Base-by-base conservation (phyloP, 1,140 invertebrate genomes). In the Lepidurus apus region DNA sequence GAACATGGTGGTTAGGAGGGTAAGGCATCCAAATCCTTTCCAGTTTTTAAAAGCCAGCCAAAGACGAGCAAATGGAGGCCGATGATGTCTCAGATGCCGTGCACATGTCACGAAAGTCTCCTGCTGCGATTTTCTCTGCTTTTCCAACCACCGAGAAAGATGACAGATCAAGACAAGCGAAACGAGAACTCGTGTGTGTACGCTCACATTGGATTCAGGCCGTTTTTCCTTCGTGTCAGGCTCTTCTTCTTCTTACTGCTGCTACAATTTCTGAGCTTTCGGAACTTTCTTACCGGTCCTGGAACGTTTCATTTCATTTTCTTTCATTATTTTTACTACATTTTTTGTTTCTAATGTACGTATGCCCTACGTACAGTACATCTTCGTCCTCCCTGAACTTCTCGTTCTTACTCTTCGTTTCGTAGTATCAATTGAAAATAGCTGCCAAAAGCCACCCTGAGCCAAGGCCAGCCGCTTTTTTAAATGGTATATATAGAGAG, bases 101-200 rank as follows among this genome's bases (percentile, higher is more conserved):
- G 53, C 53, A 65, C 53, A 65, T 65, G 53, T 65, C 53, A 65
- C 53, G 10, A 1, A 65, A 65, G 53, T 65, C 53, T 65, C 53
- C 53, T 65, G 53, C 53, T 13, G 53, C 4, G 53, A 65, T 65
- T 65, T 65, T 65, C 21, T 65, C 53, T 34, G 34, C 2, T 34
- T 34, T 34, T 34, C 45, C 45, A 13, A 65, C 17, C 17, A 13
- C 7, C 13, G 53, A 65, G 21, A 7, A 65, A 65, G 21, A 65
- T 17, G 17, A 65, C 53, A 65, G 6, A 65, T n/a, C 53, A 65
- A 65, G 53, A 65, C 53, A 65, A 9, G 17, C 53, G n/a, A 65
- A 65, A 65, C 53, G 53, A 21, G 53, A 65, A 21, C 34, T 34
- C 53, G 53, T 65, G 17, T 17, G 17, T 65, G 17, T n/a, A 17